phyloP scores from a whole-genome alignment of 92 coral and sea anemone genomes.

The Epizoanthus ramosus region DNA sequence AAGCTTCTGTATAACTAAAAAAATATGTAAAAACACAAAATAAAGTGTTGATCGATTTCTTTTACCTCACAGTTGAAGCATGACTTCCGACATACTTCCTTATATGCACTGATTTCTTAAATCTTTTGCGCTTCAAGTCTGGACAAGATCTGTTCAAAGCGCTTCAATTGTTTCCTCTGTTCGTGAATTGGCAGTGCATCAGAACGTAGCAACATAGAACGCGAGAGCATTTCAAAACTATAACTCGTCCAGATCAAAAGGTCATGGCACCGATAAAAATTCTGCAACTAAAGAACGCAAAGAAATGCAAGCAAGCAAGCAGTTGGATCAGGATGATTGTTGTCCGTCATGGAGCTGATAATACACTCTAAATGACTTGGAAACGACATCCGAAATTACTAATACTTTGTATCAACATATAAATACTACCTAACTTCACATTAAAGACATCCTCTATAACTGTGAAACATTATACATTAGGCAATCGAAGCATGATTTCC shows the following conservation, averaged over 20 bases:
- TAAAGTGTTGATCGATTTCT: not conserved
- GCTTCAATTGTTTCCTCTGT: not conserved
- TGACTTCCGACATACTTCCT: slow-evolving; percentile 8
- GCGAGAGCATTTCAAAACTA: not conserved
- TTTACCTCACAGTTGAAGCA: not conserved
- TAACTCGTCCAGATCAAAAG: slow-evolving; percentile 25
- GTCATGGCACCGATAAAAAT: not conserved
- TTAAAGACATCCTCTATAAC: too few relatives aligned
- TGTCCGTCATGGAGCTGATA: not conserved
- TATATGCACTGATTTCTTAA: not conserved
- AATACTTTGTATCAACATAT: too few relatives aligned
- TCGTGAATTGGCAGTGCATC: not conserved
- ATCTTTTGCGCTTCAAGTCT: not conserved
- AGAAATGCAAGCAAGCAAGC: not conserved
- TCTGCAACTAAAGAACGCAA: not conserved
- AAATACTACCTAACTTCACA: too few relatives aligned
- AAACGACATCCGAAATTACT: too few relatives aligned
- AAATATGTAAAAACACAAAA: not conserved
- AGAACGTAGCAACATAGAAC: not conserved
- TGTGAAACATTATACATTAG: too few relatives aligned
- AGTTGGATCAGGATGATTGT: not conserved
- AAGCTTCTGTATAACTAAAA: not conserved
- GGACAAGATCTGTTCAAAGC: slow-evolving; percentile 22
- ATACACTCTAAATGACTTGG: not conserved
- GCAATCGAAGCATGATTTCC: too few relatives aligned